Base-by-base conservation (phyloP, 2,797 vertebrate species). In the Chaetophractus vellerosus region DNA sequence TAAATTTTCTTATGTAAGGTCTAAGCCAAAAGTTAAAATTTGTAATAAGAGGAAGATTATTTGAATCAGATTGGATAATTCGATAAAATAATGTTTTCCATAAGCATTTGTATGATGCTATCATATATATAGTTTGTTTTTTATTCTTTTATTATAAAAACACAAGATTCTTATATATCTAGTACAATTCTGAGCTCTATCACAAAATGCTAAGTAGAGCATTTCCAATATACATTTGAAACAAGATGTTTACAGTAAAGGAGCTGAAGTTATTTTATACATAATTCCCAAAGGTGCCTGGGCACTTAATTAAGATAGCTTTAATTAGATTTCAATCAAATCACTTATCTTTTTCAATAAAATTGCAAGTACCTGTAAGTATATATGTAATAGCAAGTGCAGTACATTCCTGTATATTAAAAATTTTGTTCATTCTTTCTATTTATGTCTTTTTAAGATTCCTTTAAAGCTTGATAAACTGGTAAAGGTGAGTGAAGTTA, bases 181-280 rank as follows among this genome's bases (percentile, higher is more conserved):
- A 97, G 21, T 80, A 86, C 87, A 95, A 96, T 96, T 95, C 75
- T 90, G 96, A 96, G 48, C 83, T 95, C 69, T 55, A 90, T 90
- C 96, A 96, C 80, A 93, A 97, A 98, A 97, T 95, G 92, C 92
- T 95, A 96, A 96, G 81, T 93, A 95, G 24, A 91, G 19, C 78
- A 96, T 97, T 98, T 98, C 72, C n/a, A 94, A 94, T 85, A 31
- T 76, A 84, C 63, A 86, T 95, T 96, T 97, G 75, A 97, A 98
- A 80, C 94, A 97, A 93, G 95, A 95, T 98, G 97, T 97, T 97
- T 97, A 96, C 97, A 94, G 96, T 95, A 78, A 97, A 96, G 90
- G 96, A 97, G 57, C 55, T 97, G 74, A 38, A 71, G 21, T 96
- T 68, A 78, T 88, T 97, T 97, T 82, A 75, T n/a, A 82, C 18